Conservation (phyloP, 2,797 vertebrate species). For the Artibeus jamaicensis region DNA sequence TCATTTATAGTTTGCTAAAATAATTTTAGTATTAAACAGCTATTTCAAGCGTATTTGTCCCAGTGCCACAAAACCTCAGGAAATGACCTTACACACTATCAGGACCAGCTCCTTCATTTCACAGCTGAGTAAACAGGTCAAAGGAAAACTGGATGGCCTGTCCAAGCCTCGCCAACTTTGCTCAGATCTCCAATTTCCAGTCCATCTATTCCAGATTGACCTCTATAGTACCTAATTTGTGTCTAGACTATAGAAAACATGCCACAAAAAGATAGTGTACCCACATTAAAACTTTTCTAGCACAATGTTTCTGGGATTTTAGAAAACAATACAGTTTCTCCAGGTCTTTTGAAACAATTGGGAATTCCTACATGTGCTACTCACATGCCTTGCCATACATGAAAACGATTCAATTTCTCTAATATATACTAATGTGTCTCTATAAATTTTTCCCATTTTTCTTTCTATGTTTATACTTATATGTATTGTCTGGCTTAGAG, state of each 20-base stretch:
- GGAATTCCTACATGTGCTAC: not conserved
- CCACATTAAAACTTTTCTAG: not conserved
- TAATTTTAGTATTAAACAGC: not conserved
- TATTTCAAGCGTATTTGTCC: not conserved
- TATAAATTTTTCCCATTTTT: not conserved
- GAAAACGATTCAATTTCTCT: not conserved
- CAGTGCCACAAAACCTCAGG: not conserved
- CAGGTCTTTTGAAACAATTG: not conserved
- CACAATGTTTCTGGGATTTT: not conserved
- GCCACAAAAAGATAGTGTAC: not conserved
- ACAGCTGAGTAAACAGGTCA: not conserved
- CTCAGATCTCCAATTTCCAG: not conserved
- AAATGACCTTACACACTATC: not conserved
- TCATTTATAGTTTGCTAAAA: not conserved
- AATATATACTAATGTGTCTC: not conserved
- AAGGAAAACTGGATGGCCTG: not conserved
- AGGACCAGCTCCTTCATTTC: not conserved
- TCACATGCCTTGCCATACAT: not conserved
- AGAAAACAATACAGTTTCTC: not conserved
- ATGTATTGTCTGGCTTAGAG: not conserved
- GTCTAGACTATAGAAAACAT: not conserved
- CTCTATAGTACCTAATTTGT: not conserved
- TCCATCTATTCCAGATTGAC: not conserved
- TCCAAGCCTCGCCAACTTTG: not conserved
- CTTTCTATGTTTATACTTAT: not conserved